Percentiles rank a stretch among this genome's conserved stretches.
These are phyloP conservation scores for Tylochromis polylepis DNA, from an alignment of 2,113 vertebrate genomes.

Conservation along the genomic window DNA sequence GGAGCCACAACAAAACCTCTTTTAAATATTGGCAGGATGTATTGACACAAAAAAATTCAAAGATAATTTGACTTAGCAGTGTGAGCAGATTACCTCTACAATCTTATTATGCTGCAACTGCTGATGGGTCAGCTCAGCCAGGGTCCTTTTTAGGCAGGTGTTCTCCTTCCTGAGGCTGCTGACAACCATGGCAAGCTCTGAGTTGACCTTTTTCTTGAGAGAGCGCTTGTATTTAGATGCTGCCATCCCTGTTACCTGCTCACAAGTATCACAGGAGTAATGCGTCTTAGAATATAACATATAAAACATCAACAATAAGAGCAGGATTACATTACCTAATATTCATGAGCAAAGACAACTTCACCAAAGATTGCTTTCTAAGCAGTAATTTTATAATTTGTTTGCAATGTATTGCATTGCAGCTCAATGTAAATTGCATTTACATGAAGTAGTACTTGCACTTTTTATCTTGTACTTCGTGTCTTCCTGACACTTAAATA, in stretches of 20 bases:
- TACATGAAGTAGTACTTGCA: too few species aligned
- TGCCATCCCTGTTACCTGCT: slow-evolving; percentile 4
- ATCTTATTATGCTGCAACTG: slow-evolving; percentile 60
- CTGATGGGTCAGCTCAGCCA: slow-evolving; percentile 11
- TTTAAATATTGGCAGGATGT: background rate
- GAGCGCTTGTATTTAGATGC: background rate
- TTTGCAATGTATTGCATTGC: background rate
- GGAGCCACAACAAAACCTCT: background rate
- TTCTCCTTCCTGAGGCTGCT: slow-evolving; percentile 65
- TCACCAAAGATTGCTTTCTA: background rate
- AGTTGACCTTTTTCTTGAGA: background rate
- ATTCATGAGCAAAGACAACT: background rate
- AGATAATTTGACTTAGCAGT: background rate
- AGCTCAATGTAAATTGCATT: too few species aligned
- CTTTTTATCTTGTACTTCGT: too few species aligned
- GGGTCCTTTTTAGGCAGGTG: slow-evolving; percentile 31
- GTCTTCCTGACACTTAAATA: too few species aligned
- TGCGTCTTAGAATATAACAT: background rate
- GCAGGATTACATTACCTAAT: background rate
- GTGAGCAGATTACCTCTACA: slow-evolving; percentile 67
- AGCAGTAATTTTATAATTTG: background rate
- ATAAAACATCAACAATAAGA: background rate
- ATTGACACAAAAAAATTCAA: background rate
- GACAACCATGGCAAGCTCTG: slow-evolving; percentile 41
- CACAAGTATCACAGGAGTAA: background rate